Evolutionary conservation across 2,113 vertebrate species (phyloP).

Genomic region (Callospermophilus lateralis): DNA sequence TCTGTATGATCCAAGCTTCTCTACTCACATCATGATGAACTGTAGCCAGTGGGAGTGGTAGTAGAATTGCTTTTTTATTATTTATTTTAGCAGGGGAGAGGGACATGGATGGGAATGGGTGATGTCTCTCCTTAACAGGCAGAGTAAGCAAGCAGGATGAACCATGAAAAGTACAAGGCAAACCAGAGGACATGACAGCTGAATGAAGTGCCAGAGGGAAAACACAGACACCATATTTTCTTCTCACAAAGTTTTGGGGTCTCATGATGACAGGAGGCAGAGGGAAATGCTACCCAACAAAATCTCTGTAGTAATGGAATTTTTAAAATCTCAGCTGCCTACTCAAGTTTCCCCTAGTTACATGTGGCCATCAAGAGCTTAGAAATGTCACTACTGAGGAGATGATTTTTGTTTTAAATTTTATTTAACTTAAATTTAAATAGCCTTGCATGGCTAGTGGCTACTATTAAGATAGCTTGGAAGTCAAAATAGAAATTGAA

Average conservation of each 20-base stretch:
- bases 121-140: neutral
- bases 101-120: neutral
- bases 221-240: neutral
- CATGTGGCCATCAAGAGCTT: neutral
- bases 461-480: neutral
- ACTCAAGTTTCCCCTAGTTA: neutral
- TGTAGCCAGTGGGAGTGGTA: neutral
- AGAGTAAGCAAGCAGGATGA: slow-evolving; percentile 3
- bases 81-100: neutral
- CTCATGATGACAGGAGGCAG: neutral
- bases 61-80: neutral
- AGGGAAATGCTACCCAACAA: neutral
- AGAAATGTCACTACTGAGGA: neutral
- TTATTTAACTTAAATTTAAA: slow-evolving; percentile 45
- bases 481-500: neutral
- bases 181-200: neutral
- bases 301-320: neutral
- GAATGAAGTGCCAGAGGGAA: slow-evolving; percentile 32
- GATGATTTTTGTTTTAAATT: neutral
- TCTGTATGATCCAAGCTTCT: neutral
- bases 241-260: neutral
- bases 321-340: neutral
- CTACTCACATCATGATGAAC: neutral
- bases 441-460: neutral
- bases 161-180: neutral